Evolutionary conservation across 2,797 vertebrate species (phyloP).

Genomic region (Halcyon smyrnensis): DNA sequence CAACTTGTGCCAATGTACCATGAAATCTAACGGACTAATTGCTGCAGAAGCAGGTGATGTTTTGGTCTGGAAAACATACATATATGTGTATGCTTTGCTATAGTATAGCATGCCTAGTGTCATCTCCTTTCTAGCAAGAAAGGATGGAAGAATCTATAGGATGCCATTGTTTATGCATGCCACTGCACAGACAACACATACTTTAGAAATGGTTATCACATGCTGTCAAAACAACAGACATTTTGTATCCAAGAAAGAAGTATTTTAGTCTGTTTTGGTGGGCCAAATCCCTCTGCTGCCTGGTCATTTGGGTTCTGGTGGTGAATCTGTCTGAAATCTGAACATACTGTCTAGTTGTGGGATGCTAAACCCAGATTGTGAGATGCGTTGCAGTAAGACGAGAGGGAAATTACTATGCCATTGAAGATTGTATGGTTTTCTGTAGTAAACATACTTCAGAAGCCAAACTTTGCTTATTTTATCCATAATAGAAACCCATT

Average conservation of each 20-base stretch:
- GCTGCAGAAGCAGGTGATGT: not conserved
- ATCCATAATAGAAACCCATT: not conserved
- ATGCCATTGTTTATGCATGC: not conserved
- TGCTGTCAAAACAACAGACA: not conserved
- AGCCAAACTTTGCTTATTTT: not conserved
- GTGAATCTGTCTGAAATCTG: not conserved
- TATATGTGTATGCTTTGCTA: accelerated
- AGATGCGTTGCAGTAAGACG: not conserved
- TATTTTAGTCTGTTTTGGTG: accelerated
- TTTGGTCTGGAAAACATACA: not conserved
- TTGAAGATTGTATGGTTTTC: not conserved
- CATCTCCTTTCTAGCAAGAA: not conserved
- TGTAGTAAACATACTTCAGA: not conserved
- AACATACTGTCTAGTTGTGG: not conserved
- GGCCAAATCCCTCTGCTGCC: not conserved
- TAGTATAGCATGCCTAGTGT: accelerated
- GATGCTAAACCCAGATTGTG: not conserved
- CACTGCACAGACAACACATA: accelerated
- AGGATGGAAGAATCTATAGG: accelerated
- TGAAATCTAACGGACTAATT: not conserved
- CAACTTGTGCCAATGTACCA: not conserved
- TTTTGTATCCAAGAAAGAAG: not conserved
- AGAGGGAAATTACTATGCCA: not conserved
- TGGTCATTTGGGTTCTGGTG: not conserved
- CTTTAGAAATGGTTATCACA: not conserved